Conservation (phyloP, 2,888 invertebrate genomes). For the Ctenicera cuprea region DNA sequence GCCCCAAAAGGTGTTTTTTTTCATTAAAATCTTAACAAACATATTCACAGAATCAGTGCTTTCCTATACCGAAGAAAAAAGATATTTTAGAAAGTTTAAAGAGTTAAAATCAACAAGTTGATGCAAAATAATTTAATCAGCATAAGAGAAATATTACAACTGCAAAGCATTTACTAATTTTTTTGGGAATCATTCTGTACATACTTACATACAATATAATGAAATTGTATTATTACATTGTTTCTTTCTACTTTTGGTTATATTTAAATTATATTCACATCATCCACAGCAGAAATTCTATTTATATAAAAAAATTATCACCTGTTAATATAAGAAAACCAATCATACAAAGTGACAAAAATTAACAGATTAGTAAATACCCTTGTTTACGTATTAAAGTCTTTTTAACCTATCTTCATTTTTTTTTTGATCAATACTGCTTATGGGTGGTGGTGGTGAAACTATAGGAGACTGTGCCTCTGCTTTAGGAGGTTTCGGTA, state of each 20-base stretch:
- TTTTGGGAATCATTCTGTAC: background rate
- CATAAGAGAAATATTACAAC: conserved; percentile 24
- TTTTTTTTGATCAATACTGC: conserved; percentile 67
- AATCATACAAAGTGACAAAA: conserved; percentile 5
- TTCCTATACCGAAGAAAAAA: no score
- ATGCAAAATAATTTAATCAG: conserved; percentile 30
- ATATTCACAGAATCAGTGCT: no score
- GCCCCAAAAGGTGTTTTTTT: no score
- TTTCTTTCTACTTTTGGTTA: conserved; percentile 13
- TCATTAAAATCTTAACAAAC: no score
- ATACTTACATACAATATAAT: conserved; percentile 2
- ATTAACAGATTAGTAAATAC: background rate
- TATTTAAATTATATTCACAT: conserved; percentile 23
- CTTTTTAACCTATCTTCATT: conserved; percentile 64
- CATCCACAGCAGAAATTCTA: background rate
- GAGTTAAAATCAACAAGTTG: conserved; percentile 1
- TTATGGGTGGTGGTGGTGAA: conserved; percentile 58
- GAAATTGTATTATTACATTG: conserved; percentile 18
- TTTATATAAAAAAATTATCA: conserved; percentile 29
- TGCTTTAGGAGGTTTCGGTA: conserved; percentile 59
- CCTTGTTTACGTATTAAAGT: conserved; percentile 60
- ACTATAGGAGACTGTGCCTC: conserved; percentile 56
- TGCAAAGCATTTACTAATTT: background rate
- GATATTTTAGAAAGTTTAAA: no score
- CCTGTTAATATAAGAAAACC: background rate